These are phyloP conservation scores for Sebastes jordani DNA, from an alignment of 2,797 vertebrate genomes.

Conservation along the genomic window DNA sequence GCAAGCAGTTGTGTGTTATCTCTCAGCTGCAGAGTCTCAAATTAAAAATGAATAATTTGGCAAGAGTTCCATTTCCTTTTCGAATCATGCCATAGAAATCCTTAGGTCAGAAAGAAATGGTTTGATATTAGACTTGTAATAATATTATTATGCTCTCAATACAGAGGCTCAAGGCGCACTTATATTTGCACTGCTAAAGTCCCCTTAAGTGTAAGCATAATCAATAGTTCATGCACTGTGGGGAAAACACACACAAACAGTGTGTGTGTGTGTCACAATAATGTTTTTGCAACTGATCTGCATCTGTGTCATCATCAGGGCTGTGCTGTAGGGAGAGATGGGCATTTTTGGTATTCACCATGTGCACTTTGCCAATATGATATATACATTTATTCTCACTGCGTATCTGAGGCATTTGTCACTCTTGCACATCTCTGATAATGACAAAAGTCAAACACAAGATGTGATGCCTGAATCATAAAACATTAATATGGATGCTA, in stretches of 20 bases:
- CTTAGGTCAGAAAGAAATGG: constrained; percentile 8
- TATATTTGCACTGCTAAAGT: constrained; percentile 13
- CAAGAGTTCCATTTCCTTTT: constrained; percentile 25
- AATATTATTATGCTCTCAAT: constrained; percentile 19
- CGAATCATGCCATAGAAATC: constrained; percentile 12
- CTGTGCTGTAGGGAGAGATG: not conserved
- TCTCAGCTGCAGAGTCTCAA: constrained; percentile 41
- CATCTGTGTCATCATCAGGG: constrained; percentile 15
- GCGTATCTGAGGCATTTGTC: not conserved
- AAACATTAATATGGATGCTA: not conserved
- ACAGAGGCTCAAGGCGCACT: not conserved
- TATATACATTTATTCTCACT: not conserved
- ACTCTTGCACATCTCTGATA: not conserved
- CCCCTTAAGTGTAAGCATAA: not conserved
- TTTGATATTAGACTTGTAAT: constrained; percentile 31
- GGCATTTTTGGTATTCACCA: not conserved
- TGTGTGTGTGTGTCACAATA: not conserved
- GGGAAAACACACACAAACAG: not conserved
- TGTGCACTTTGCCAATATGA: not conserved
- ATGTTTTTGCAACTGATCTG: not conserved
- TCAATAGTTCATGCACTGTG: not conserved
- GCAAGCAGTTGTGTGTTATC: constrained; percentile 45
- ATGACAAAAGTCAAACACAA: not conserved
- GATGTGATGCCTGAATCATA: not conserved
- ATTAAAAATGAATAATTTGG: constrained; percentile 50